phyloP scores from a whole-genome alignment of 2,888 invertebrate species.

The Zonitis immaculata region DNA sequence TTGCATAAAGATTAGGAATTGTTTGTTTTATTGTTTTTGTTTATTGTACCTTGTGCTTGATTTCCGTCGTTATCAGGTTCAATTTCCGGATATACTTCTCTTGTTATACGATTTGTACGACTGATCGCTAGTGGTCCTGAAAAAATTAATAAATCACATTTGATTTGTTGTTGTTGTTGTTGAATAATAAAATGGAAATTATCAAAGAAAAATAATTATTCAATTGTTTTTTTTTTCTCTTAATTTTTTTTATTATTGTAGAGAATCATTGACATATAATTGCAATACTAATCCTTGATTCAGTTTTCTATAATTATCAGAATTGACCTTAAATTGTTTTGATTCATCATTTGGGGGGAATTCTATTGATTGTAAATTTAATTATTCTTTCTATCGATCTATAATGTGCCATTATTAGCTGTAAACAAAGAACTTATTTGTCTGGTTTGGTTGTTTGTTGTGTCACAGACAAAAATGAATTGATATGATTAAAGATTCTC shows the following conservation, averaged over 20 bases:
- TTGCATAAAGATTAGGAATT: no score
- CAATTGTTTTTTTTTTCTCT: not conserved
- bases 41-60: slow-evolving; percentile 42
- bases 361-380: not conserved
- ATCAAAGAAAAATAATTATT: not conserved
- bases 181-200: not conserved
- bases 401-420: not conserved
- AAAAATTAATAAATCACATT: slow-evolving; percentile 14
- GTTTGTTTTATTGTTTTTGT: no score
- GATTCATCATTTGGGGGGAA: not conserved
- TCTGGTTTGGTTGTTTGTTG: not conserved
- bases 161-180: not conserved
- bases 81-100: slow-evolving; percentile 47
- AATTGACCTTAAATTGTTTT: not conserved
- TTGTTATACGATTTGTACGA: slow-evolving; percentile 37
- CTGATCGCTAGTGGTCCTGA: slow-evolving; percentile 33
- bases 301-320: not conserved
- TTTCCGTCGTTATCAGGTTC: slow-evolving; percentile 42
- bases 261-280: not conserved
- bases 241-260: no score
- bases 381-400: not conserved
- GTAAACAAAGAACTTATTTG: not conserved
- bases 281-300: not conserved
- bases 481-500: no score
- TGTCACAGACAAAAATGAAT: not conserved